Percentiles rank a stretch among this genome's conserved stretches.
Evolutionary conservation across 2,113 vertebrate species (phyloP).

Genomic region (Dryoscopus gambensis): DNA sequence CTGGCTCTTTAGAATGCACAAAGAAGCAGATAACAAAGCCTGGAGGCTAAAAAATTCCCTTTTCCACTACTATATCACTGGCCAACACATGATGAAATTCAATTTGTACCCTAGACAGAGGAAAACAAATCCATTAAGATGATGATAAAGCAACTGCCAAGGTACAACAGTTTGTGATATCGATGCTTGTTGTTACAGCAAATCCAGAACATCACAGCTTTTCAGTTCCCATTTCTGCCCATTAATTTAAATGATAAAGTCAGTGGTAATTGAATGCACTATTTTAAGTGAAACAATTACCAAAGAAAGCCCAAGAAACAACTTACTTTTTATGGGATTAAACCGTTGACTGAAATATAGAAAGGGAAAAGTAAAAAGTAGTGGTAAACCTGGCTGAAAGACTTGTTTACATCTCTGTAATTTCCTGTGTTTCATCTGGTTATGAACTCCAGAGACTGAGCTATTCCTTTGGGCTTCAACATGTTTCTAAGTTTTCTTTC

Average conservation of each 20-base stretch:
- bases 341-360: constrained; percentile 10
- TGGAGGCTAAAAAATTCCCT: constrained; percentile 41
- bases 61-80: background rate
- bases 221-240: background rate
- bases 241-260: constrained; percentile 26
- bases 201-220: background rate
- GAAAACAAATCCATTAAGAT: constrained; percentile 48
- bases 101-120: constrained; percentile 23
- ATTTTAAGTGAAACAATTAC: constrained; percentile 32
- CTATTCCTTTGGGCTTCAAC: constrained; percentile 11
- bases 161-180: background rate
- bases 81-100: constrained; percentile 42
- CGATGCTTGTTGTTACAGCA: background rate
- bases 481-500: constrained; percentile 10
- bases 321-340: background rate
- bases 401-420: constrained; percentile 52
- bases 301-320: background rate
- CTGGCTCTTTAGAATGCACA: constrained; percentile 49
- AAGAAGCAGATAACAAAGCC: constrained; percentile 44
- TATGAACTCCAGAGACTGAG: constrained; percentile 9
- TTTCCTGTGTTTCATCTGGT: constrained; percentile 58
- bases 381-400: constrained; percentile 38
- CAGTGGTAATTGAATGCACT: background rate
- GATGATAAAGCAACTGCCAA: constrained; percentile 43
- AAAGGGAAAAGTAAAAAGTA: constrained; percentile 6